phyloP scores from a whole-genome alignment of 2,113 vertebrate genomes.

The Corythoichthys haematopterus region DNA sequence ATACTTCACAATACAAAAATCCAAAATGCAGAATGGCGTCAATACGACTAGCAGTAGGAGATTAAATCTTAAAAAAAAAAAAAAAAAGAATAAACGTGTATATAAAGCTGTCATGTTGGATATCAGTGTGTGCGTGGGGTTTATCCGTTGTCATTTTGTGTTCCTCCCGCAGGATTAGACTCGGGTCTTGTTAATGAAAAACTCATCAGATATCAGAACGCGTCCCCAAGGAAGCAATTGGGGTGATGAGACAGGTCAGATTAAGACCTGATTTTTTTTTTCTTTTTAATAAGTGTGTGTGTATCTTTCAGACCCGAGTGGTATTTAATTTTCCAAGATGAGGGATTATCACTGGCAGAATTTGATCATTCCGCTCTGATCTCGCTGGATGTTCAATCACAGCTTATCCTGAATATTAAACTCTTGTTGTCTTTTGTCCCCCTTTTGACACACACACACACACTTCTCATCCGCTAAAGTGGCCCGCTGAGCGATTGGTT shows the following conservation, averaged over 20 bases:
- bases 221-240: constrained; percentile 47
- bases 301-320: not conserved
- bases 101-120: constrained; percentile 47
- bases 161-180: constrained; percentile 64
- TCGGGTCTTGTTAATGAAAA: constrained; percentile 71
- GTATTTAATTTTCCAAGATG: constrained; percentile 35
- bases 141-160: constrained; percentile 69
- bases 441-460: constrained; percentile 29
- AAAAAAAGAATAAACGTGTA: constrained; percentile 13
- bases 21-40: not conserved
- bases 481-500: constrained; percentile 55
- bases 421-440: constrained; percentile 58
- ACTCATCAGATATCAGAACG: constrained; percentile 72
- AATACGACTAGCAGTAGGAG: constrained; percentile 22
- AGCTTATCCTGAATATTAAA: constrained; percentile 71
- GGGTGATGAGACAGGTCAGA: constrained; percentile 68
- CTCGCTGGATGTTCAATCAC: constrained; percentile 65
- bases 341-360: constrained; percentile 66
- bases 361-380: constrained; percentile 65
- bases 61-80: constrained; percentile 24
- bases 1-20: too few species aligned
- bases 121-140: constrained; percentile 35
- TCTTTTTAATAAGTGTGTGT: not conserved
- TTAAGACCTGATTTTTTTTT: constrained; percentile 23
- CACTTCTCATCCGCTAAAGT: constrained; percentile 56